Base-by-base conservation (phyloP, 2,888 invertebrate species). In the Thera obeliscata region DNA sequence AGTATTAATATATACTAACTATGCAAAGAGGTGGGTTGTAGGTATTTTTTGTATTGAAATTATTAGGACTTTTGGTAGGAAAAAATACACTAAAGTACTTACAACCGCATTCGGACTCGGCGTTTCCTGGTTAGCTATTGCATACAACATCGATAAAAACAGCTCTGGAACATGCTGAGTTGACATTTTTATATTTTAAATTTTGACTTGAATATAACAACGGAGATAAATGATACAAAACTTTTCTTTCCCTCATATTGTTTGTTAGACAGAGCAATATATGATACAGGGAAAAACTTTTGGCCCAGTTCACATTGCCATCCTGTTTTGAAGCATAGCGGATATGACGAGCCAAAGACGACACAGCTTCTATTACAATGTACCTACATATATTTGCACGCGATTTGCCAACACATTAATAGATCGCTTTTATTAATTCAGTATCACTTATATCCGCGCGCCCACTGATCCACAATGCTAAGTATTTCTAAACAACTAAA, bases 401-500 rank as follows among this genome's bases (percentile, higher is more conserved):
- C 41, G 11, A 52, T 55, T 69, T 63, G 69, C 69, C 62, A 69
- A 66, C 52, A 54, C 57, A 54, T 56, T 48, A 48, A 43, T 50
- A 50, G 56, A 57, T 43, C 59, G 63, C 50, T 55, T 64, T 56
- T 35, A 56, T 61, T 11, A 62, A 63, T 60, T 66, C 60, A 66
- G 69, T 66, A 69, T 63, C 66, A 69, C 48, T 69, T 69, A 61
- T 56, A 49, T 69, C 66, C 69, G 69, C 22, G 57, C 63, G 66
- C 63, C 66, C 66, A 61, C 56, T 52, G 55, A 12, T 56, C 12
- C 56, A 57, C 41, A 52, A 22, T 57, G 62, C 56, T 60, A 66
- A 66, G 52, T 66, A 63, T 61, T 66, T 67, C n/a, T 55, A 49
- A 36, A 48, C 48, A 43, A 54, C 54, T 57, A 36, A 48, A 63